Evolutionary conservation across 2,797 vertebrate genomes (phyloP).

Genomic region (Avahi laniger): DNA sequence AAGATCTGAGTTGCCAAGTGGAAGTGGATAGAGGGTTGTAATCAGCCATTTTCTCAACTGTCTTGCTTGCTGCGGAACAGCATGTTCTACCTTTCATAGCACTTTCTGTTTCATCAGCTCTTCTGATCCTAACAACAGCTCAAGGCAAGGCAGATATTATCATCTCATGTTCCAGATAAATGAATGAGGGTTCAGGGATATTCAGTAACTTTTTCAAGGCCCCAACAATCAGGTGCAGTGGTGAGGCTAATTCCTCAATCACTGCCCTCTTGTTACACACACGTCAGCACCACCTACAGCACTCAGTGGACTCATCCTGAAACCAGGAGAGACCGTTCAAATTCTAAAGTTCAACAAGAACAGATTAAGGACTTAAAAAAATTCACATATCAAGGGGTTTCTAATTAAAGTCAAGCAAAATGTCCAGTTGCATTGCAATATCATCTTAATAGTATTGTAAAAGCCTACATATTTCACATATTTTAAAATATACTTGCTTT

Average conservation of each 20-base stretch:
- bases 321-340: background rate
- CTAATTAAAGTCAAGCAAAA: conserved; percentile 13
- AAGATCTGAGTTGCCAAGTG: background rate
- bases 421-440: background rate
- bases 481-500: background rate
- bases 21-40: background rate
- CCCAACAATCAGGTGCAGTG: background rate
- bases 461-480: background rate
- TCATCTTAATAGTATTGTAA: background rate
- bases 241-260: background rate
- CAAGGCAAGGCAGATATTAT: background rate
- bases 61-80: background rate
- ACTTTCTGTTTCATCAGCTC: background rate
- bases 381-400: background rate
- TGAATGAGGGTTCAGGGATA: background rate
- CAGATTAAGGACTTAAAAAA: background rate
- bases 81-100: background rate
- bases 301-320: background rate
- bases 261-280: background rate
- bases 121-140: background rate
- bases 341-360: background rate
- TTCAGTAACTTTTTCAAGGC: background rate
- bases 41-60: background rate
- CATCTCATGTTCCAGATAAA: background rate
- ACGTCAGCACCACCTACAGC: background rate